Conservation (phyloP, 2,797 vertebrate genomes). For the Allobates femoralis region DNA sequence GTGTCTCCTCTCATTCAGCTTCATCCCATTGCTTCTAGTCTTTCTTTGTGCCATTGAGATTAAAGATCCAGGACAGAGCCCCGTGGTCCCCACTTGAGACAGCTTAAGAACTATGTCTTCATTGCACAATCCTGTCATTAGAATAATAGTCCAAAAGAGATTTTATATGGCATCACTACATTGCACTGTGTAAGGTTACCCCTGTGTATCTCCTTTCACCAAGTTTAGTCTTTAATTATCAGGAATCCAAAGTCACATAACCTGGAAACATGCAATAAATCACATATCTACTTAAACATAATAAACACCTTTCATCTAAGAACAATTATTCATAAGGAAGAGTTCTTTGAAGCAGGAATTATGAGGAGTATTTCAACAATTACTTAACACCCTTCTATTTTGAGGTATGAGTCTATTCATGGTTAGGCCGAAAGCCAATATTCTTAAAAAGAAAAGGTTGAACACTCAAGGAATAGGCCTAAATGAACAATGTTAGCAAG, state of each 20-base stretch:
- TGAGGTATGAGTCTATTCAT: conserved; percentile 3
- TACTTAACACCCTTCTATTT: conserved; percentile 45
- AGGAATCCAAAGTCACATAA: neutral
- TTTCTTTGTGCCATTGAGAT: no score
- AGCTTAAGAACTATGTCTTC: neutral
- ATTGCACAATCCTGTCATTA: neutral
- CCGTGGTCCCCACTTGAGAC: no score
- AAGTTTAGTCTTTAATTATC: neutral
- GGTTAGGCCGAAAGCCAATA: conserved; percentile 32
- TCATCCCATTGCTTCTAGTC: no score
- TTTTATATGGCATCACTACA: neutral
- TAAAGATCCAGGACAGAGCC: no score
- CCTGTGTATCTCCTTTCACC: neutral
- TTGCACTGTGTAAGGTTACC: neutral
- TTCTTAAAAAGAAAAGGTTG: neutral
- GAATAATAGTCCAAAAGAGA: neutral
- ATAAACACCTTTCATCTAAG: conserved; percentile 1
- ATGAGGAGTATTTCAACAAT: conserved; percentile 34
- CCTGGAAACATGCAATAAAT: neutral
- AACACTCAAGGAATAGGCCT: neutral
- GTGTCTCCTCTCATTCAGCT: no score
- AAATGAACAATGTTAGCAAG: neutral
- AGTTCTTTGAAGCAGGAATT: conserved; percentile 24
- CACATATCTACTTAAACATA: conserved; percentile 12
- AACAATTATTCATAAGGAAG: neutral